Evolutionary conservation across 2,888 invertebrate species (phyloP).

Genomic region (Scaeva pyrastri): DNA sequence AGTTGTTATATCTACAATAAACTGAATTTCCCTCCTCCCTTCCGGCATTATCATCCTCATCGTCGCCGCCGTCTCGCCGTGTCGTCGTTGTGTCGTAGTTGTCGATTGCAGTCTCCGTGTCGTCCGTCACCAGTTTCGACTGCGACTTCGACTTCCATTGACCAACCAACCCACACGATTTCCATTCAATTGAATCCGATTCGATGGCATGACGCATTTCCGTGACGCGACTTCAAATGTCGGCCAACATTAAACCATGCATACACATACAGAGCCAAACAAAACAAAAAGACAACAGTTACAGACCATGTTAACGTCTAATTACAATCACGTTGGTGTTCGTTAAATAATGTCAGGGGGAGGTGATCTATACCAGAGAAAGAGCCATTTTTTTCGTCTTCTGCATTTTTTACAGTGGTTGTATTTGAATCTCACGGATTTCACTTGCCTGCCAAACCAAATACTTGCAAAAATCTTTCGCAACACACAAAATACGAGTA

Average conservation of each 20-base stretch:
- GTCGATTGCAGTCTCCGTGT: slow-evolving; percentile 6
- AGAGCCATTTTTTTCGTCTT: slow-evolving; percentile 21
- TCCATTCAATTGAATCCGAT: slow-evolving; percentile 53
- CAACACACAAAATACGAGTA: slow-evolving; percentile 4
- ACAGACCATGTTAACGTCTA: slow-evolving; percentile 65
- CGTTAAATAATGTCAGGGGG: not conserved
- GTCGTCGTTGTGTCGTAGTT: not conserved
- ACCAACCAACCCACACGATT: slow-evolving; percentile 64
- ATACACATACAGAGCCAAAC: not conserved
- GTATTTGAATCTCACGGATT: slow-evolving; percentile 47
- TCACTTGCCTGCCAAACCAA: slow-evolving; percentile 43
- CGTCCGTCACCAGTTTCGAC: slow-evolving; percentile 1
- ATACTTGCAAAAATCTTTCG: slow-evolving; percentile 36
- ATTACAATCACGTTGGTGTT: slow-evolving; percentile 67
- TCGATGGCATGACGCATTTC: slow-evolving; percentile 71
- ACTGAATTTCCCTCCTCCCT: not conserved
- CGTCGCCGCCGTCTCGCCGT: not conserved
- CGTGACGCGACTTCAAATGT: slow-evolving; percentile 72
- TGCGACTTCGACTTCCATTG: slow-evolving; percentile 21
- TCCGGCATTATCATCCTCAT: slow-evolving; percentile 11
- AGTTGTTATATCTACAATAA: slow-evolving; percentile 36
- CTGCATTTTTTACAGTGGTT: not conserved
- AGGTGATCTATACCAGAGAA: not conserved
- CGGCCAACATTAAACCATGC: slow-evolving; percentile 42
- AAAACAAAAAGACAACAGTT: slow-evolving; percentile 13